A percentile compares a stretch with the other conserved stretches of the same genome.
Evolutionary conservation across 2,888 invertebrate species (phyloP).

Genomic region (Macrosiphum euphorbiae): DNA sequence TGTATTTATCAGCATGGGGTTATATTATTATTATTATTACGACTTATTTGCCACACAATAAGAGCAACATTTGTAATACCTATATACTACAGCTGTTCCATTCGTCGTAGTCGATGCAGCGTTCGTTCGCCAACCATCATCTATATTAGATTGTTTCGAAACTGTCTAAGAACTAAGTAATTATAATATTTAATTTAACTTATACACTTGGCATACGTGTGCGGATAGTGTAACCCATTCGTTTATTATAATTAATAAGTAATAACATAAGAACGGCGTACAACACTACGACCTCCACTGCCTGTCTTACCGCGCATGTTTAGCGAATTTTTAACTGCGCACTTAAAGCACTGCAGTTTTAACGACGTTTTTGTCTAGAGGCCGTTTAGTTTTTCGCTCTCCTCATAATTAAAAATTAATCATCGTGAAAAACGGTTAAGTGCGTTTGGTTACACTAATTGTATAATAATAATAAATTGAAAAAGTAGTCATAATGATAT

Average conservation of each 20-base stretch:
- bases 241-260: neutral
- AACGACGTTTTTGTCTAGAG: neutral
- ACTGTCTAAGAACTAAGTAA: slow-evolving; percentile 1
- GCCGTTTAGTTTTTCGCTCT: neutral
- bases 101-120: neutral
- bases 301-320: neutral
- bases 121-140: neutral
- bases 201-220: neutral
- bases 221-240: neutral
- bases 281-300: neutral
- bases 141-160: neutral
- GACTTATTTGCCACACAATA: neutral
- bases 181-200: neutral
- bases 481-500: neutral
- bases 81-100: neutral
- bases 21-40: neutral
- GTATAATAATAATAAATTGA: neutral
- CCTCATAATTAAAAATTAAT: neutral
- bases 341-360: neutral
- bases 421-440: neutral
- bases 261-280: neutral
- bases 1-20: neutral
- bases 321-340: neutral
- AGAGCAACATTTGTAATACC: neutral
- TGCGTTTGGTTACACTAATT: neutral